Percentiles rank a stretch among this genome's conserved stretches.
phyloP scores from a whole-genome alignment of 2,113 vertebrate species.

The Cisticola juncidis region DNA sequence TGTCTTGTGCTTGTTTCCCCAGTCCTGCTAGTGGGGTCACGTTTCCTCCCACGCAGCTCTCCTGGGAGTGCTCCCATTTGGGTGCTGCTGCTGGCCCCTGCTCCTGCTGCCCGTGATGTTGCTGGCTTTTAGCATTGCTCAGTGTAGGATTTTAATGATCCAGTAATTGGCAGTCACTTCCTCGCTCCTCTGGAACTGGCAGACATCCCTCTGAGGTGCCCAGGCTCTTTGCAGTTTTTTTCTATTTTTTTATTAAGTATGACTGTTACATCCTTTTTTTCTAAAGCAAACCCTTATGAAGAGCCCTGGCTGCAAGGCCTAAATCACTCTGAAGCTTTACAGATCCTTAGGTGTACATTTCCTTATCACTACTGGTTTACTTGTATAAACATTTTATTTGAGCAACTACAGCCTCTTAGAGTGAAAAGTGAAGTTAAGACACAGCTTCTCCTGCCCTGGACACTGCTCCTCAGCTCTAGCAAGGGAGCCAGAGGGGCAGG shows the following conservation, averaged over 20 bases:
- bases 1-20: neutral
- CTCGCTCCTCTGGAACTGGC: neutral
- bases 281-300: neutral
- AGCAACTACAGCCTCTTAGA: conserved; percentile 13
- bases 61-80: neutral
- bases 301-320: conserved; percentile 20
- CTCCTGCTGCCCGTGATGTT: neutral
- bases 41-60: neutral
- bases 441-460: neutral
- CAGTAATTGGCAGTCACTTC: neutral
- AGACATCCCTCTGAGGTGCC: neutral
- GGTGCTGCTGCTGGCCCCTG: conserved; percentile 41
- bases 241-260: neutral
- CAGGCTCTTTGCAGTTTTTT: conserved; percentile 5
- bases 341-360: conserved; percentile 57
- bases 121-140: conserved; percentile 36
- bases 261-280: conserved; percentile 23
- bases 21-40: neutral
- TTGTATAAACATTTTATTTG: conserved; percentile 42
- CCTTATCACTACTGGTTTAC: conserved; percentile 40
- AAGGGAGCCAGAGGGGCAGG: neutral
- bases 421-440: neutral
- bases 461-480: neutral
- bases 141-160: neutral
- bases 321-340: conserved; percentile 43